Evolutionary conservation across 2,888 invertebrate genomes (phyloP), one percentile per base, ranked within the genome.

Genomic region (Operophtera brumata): DNA sequence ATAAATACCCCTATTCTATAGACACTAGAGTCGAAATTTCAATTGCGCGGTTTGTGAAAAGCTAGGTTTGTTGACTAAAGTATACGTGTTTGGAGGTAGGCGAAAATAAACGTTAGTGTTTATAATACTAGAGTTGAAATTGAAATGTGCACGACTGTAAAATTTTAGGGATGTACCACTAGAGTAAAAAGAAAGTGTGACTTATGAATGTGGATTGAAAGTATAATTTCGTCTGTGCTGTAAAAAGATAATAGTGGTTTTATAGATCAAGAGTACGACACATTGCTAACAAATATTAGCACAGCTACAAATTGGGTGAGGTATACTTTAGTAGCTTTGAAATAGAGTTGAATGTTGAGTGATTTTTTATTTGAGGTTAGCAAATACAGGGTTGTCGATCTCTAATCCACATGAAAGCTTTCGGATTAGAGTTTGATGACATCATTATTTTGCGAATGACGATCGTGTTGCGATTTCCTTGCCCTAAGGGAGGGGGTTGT

Each of bases 371-470:
- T 61, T 12, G 3, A 1, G n/a, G 47, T 2, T 35, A 53, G 25
- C 35, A 58, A 41, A 46, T 25, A 10, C 43, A 60, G 65, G 52
- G 47, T 70, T 75, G 74, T 77, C 60, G 53, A 57, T 65, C 59
- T 77, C 80, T 86, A 90, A 90, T 90, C 87, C 89, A 86, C 87
- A 88, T 86, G 89, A 90, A 90, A 90, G 90, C 90, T 86, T 85
- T 83, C 69, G 85, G 88, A 90, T 90, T 90, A 90, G 89, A 86
- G 86, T 90, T 89, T 90, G 89, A 89, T 90, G 90, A 89, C 86
- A 80, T 90, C 90, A 90, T 90, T 90, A 90, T 88, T 88, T 85
- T 80, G 76, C 80, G 78, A 84, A 89, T 84, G 84, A 84, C 82
- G 78, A 84, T 88, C 84, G 81, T 79, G 85, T 88, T 77, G 83